Base-by-base conservation (phyloP, 1,140 invertebrate genomes). In the Drosophila hydei region DNA sequence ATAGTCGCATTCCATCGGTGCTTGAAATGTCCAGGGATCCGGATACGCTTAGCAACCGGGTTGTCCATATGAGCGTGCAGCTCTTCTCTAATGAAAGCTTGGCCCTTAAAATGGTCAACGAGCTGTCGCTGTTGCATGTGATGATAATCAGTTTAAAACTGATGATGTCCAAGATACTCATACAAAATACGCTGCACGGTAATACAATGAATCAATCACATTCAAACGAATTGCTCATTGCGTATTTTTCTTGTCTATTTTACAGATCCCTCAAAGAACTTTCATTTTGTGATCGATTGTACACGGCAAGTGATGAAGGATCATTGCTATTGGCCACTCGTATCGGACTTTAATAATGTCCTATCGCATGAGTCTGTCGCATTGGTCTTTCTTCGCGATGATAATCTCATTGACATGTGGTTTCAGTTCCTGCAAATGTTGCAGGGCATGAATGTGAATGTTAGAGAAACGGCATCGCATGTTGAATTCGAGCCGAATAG, bases 371-470 rank as follows among this genome's bases (percentile, higher is more conserved):
- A 95, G 74, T 96, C 95, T 9, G 97, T 99, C 14, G 97, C 98
- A 0, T 91, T 97, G 63, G 95, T 96, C 77, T 99, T 99, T 91
- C 94, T 99, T 91, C 94, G 94, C 47, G 97, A 99, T 90, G 94
- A 96, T 79, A 94, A 94, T 60, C 94, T 99, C 12, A 93, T 99
- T 18, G 94, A 97, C 80, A 96, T 98, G 95, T 99, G 98, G 98
- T 97, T 99, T 91, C 95, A 96, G 72, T 97, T 99, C 91, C 92
- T 99, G 2, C 95, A 96, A 12, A 96, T 97, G 95, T 96, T 99
- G 92, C 98, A 99, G 95, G 97, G 97, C 96, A 98, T 99, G 97
- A 99, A 99, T 92, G 95, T 99, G 8, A 99, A 99, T 92, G 94
- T 96, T 63, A 94, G 97, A 69, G 97, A 99, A 92, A 92, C 97